These are phyloP conservation scores for Tenthredo scrophulariae DNA, from an alignment of 2,888 invertebrate species.

Conservation along the genomic window DNA sequence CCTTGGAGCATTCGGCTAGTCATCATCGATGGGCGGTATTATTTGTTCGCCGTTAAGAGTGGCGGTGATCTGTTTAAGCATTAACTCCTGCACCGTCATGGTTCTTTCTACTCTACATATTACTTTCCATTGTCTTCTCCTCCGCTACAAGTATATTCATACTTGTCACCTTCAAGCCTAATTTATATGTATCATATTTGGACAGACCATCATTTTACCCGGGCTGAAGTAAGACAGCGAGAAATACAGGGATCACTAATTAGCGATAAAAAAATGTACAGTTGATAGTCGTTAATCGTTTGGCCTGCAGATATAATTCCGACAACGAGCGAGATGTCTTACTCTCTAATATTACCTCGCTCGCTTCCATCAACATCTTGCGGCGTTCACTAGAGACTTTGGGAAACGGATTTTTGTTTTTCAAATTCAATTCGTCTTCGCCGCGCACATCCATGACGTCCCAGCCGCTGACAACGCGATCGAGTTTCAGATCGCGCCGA, in stretches of 20 bases:
- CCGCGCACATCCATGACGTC: background rate
- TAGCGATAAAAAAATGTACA: background rate
- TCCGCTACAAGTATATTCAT: background rate
- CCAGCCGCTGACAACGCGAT: constrained; percentile 9
- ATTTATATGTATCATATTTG: background rate
- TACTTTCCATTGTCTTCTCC: background rate
- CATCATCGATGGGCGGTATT: constrained; percentile 7
- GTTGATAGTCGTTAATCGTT: background rate
- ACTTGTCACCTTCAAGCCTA: constrained; percentile 14
- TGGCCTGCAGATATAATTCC: background rate
- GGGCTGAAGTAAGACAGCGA: background rate
- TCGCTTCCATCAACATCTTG: background rate
- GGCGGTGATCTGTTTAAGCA: constrained; percentile 20
- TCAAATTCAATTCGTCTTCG: background rate
- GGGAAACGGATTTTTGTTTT: background rate
- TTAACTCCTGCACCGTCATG: background rate
- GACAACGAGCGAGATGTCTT: background rate
- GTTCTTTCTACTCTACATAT: background rate
- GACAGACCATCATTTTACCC: background rate
- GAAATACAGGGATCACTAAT: background rate
- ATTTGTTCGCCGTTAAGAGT: constrained; percentile 19
- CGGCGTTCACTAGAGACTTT: background rate
- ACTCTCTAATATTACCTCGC: background rate
- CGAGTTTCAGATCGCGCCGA: constrained; percentile 5
- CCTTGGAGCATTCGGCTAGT: background rate